Evolutionary conservation across 1,140 invertebrate species (phyloP).

Genomic region (Aphaenogaster rudis): DNA sequence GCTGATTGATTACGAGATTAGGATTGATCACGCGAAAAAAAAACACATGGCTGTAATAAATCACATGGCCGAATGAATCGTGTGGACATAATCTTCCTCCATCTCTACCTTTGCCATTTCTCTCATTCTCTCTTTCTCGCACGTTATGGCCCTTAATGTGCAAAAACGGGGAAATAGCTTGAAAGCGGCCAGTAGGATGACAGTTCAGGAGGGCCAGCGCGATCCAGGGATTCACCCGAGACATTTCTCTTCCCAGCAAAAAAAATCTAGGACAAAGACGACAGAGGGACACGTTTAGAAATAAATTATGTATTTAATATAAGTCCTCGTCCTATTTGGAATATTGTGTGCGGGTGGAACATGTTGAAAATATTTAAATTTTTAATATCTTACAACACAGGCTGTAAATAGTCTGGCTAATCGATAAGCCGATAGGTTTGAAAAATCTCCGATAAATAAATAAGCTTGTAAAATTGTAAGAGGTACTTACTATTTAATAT

Average conservation of each 20-base stretch:
- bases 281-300: neutral
- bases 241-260: slow-evolving; percentile 41
- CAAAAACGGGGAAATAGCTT: slow-evolving; percentile 44
- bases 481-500: neutral
- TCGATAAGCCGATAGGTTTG: neutral
- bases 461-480: neutral
- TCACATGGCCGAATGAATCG: slow-evolving; percentile 65
- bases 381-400: neutral
- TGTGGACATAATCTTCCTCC: slow-evolving; percentile 43
- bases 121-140: neutral
- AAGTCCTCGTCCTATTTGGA: neutral
- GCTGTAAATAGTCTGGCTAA: neutral
- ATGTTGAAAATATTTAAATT: slow-evolving; percentile 21
- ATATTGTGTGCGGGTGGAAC: neutral
- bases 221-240: slow-evolving; percentile 24
- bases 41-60: slow-evolving; percentile 55
- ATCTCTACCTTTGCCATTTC: neutral
- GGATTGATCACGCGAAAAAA: slow-evolving; percentile 25
- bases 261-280: slow-evolving; percentile 9
- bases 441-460: slow-evolving; percentile 26
- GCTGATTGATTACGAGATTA: slow-evolving; percentile 67
- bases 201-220: slow-evolving; percentile 3
- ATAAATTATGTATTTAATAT: slow-evolving; percentile 37
- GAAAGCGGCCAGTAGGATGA: slow-evolving; percentile 52
- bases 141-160: slow-evolving; percentile 36